phyloP scores from a whole-genome alignment of 37 sponge, comb jelly and placozoan species.

The Chondrosia reniformis region DNA sequence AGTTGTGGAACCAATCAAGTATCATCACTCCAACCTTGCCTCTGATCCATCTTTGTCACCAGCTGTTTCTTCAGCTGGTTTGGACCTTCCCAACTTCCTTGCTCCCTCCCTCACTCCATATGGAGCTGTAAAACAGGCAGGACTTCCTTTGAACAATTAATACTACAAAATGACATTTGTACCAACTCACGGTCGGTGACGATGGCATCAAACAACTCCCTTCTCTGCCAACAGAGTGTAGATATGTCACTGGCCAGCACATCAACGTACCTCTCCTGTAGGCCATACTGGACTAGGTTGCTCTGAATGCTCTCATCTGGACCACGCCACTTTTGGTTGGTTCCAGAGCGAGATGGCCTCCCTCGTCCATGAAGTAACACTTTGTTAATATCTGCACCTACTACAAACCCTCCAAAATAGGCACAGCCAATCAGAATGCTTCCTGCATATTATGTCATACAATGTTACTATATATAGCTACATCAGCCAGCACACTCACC shows the following conservation, averaged over 20 bases:
- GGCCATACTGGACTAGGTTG: conserved; percentile 73
- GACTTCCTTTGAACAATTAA: no score
- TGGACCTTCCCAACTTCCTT: conserved; percentile 43
- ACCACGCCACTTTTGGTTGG: conserved; percentile 25
- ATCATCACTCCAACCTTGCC: neutral
- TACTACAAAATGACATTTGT: neutral
- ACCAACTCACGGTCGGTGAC: conserved; percentile 84
- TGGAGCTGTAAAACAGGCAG: conserved; percentile 57
- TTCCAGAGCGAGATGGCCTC: conserved; percentile 23
- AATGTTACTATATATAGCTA: neutral
- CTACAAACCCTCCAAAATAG: conserved; percentile 81
- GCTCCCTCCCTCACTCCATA: conserved; percentile 90
- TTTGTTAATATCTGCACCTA: conserved; percentile 90
- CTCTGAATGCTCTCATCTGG: conserved; percentile 63
- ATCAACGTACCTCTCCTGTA: conserved; percentile 67
- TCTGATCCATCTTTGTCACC: neutral
- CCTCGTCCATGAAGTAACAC: conserved; percentile 88
- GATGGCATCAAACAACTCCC: conserved; percentile 82
- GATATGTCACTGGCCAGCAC: conserved; percentile 80
- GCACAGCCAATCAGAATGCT: conserved; percentile 86
- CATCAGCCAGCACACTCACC: conserved; percentile 30
- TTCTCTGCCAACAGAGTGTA: conserved; percentile 53
- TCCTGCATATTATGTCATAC: conserved; percentile 43
- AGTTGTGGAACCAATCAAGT: neutral
- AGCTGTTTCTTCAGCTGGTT: no score